phyloP scores from a whole-genome alignment of 2,888 invertebrate genomes.

The Lissonota sp. region DNA sequence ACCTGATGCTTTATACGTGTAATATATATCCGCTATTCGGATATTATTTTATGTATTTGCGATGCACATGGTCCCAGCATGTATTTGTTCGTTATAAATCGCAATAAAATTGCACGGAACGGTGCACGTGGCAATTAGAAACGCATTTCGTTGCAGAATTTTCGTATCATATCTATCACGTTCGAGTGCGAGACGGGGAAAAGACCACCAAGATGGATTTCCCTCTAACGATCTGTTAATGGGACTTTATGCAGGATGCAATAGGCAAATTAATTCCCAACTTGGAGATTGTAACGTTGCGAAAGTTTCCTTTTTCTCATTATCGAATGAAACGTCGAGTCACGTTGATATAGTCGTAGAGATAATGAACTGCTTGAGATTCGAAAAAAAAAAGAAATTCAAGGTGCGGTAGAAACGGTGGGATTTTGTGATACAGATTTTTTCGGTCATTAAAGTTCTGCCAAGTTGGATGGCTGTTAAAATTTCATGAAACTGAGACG shows the following conservation, averaged over 20 bases:
- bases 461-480: no score
- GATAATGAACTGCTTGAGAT: no score
- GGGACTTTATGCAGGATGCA: background rate
- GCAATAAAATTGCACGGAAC: conserved; percentile 23
- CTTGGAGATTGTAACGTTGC: background rate
- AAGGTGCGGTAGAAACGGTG: no score
- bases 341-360: no score
- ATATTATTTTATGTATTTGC: background rate
- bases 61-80: background rate
- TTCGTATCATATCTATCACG: background rate
- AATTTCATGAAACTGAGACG: no score
- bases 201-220: conserved; percentile 45
- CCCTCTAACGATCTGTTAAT: conserved; percentile 56
- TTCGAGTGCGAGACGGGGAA: background rate
- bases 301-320: background rate
- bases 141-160: conserved; percentile 24
- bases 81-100: conserved; percentile 36
- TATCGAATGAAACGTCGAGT: no score
- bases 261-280: background rate
- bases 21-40: background rate
- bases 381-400: no score
- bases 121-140: conserved; percentile 22
- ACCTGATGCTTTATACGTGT: background rate
- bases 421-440: no score
- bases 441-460: no score